phyloP scores from a whole-genome alignment of 92 coral and sea anemone genomes.

The Desmophyllum pertusum region DNA sequence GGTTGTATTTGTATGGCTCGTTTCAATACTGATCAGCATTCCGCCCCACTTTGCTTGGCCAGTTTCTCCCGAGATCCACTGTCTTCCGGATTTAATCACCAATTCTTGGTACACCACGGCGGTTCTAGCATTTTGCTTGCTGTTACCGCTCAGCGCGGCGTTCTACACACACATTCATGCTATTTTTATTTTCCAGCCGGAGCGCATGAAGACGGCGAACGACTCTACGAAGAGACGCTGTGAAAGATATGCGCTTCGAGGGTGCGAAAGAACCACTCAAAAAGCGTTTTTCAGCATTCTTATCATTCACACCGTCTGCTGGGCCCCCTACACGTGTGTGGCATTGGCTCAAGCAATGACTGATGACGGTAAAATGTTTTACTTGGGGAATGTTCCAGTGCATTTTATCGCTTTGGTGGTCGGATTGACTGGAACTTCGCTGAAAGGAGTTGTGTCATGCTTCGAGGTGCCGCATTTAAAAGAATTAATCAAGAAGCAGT shows the following conservation, averaged over 20 bases:
- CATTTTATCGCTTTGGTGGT: slow-evolving; percentile 71
- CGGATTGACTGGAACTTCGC: slow-evolving; percentile 64
- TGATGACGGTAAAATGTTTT: slow-evolving; percentile 29
- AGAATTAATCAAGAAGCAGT: slow-evolving; percentile 58
- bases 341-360: slow-evolving; percentile 62
- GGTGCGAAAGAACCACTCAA: slow-evolving; percentile 67
- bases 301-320: slow-evolving; percentile 65
- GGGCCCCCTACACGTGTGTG: slow-evolving; percentile 73
- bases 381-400: slow-evolving; percentile 50
- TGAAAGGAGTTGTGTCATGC: slow-evolving; percentile 73
- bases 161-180: slow-evolving; percentile 69
- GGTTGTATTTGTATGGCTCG: slow-evolving; percentile 64
- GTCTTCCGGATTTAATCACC: slow-evolving; percentile 79
- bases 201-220: slow-evolving; percentile 50
- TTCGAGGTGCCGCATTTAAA: slow-evolving; percentile 79
- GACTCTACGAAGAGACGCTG: slow-evolving; percentile 53
- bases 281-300: slow-evolving; percentile 69
- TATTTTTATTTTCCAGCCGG: slow-evolving; percentile 67
- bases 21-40: slow-evolving; percentile 55
- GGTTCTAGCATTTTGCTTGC: slow-evolving; percentile 58
- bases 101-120: slow-evolving; percentile 75
- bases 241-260: slow-evolving; percentile 52
- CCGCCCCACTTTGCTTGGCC: slow-evolving; percentile 80
- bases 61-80: slow-evolving; percentile 48
- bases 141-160: slow-evolving; percentile 63